Conservation (phyloP, 2,113 vertebrate species). For the Suncus etruscus region DNA sequence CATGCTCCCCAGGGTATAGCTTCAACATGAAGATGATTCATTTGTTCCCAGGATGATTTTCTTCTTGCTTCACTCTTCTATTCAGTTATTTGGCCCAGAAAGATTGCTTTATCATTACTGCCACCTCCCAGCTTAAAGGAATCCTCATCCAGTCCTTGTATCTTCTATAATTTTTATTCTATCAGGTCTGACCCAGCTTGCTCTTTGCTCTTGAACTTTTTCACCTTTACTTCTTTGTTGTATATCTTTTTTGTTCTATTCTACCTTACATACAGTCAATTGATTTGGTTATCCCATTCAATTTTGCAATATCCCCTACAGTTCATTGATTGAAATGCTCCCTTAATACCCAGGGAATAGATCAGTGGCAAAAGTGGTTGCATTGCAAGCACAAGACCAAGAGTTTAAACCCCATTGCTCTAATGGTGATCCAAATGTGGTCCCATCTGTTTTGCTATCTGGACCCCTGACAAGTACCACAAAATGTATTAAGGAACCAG, state of each 20-base stretch:
- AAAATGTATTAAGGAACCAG: too few relatives aligned
- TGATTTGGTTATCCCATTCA: constrained; percentile 54
- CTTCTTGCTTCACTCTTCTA: constrained; percentile 72
- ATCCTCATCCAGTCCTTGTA: constrained; percentile 56
- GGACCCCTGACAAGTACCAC: too few relatives aligned
- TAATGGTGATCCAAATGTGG: too few relatives aligned
- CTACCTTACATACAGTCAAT: neutral
- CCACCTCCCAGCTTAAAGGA: neutral
- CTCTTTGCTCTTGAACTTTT: constrained; percentile 36
- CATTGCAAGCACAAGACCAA: too few relatives aligned
- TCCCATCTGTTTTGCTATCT: too few relatives aligned
- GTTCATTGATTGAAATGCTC: constrained; percentile 30
- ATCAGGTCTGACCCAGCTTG: constrained; percentile 10
- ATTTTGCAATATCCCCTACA: constrained; percentile 43
- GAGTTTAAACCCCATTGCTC: too few relatives aligned
- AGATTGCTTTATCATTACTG: constrained; percentile 38
- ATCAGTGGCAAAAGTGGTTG: too few relatives aligned
- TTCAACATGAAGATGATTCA: constrained; percentile 75
- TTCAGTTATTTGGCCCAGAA: constrained; percentile 54
- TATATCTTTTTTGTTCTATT: constrained; percentile 50
- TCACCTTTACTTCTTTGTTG: neutral
- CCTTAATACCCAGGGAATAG: neutral
- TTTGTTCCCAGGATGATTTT: constrained; percentile 75
- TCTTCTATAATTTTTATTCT: constrained; percentile 24
- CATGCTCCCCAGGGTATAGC: constrained; percentile 69